Evolutionary conservation across 2,797 vertebrate genomes (phyloP), one percentile per base, ranked within the genome.

Genomic region (Semaprochilodus insignis): DNA sequence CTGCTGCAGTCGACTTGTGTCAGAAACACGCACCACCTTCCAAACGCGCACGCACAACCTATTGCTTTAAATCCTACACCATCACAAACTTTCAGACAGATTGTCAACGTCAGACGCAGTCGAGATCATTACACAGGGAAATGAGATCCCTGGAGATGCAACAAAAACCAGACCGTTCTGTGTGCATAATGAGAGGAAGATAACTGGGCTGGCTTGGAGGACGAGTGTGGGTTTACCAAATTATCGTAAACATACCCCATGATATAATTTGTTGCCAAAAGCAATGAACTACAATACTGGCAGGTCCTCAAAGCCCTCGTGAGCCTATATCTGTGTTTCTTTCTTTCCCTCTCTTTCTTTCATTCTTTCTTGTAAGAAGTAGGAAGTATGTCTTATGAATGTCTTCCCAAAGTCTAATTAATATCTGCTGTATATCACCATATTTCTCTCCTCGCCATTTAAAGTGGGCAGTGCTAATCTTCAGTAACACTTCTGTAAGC

Each of bases 171-270:
- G 57, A 16, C 60, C 57, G 57, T 54, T 36, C 17, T 31, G 8
- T 74, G 72, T 31, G 52, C 7, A 21, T 55, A 77, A 40, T 72
- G 76, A 54, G 31, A 54, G 19, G 0, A 65, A 67, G 59, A 36
- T 23, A 19, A 66, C 77, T 77, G 73, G 34, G 40, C 31, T 21
- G 10, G 51, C 65, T 17, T 60, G n/a, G 34, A 60, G 65, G 79
- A 69, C 19, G 65, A 52, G 44, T 21, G 36, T 14, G 36, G 48
- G 69, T 84, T 82, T 77, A 85, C 52, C 40, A 10, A 80, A 82
- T 72, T 27, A 48, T 11, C 16, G 11, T 5, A 70, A 48, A 48
- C 44, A 48, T 0, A 10, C 44, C 44, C 44, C 8, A 11, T 48
- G 40, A 48, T 48, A 48, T 48, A 2, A 48, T 48, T 48, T 13